Percentiles rank a stretch among this genome's conserved stretches.
phyloP scores from a whole-genome alignment of 1,140 invertebrate species.

The Hyles euphorbiae region DNA sequence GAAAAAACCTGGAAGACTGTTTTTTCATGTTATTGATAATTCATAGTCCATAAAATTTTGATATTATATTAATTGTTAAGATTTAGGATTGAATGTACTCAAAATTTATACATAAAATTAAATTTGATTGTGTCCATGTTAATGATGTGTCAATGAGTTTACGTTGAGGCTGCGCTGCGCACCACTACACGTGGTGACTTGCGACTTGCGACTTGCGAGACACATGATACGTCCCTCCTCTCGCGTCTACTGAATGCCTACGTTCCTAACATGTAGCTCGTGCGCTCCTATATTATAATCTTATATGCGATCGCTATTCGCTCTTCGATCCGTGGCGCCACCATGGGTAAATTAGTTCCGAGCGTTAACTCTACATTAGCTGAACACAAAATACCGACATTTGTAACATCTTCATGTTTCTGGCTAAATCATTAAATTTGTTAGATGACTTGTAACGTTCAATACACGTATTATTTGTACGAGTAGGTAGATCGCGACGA shows the following conservation, averaged over 20 bases:
- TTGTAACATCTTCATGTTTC: background rate
- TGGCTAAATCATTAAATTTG: no score
- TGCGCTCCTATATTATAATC: background rate
- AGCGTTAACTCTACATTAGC: background rate
- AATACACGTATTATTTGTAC: no score
- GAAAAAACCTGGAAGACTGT: conserved; percentile 67
- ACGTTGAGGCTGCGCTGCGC: conserved; percentile 18
- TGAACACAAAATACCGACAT: background rate
- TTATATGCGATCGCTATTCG: no score
- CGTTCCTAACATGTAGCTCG: background rate
- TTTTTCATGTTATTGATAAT: conserved; percentile 66
- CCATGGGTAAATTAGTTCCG: no score
- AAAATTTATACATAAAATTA: conserved; percentile 24
- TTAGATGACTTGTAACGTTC: no score
- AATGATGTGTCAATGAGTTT: no score
- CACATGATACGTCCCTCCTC: no score
- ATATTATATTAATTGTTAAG: conserved; percentile 67
- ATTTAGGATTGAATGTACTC: conserved; percentile 39
- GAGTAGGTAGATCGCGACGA: background rate
- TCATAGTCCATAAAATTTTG: conserved; percentile 69
- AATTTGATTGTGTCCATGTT: no score
- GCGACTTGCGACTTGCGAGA: background rate
- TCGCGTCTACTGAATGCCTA: background rate
- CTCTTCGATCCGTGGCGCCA: no score
- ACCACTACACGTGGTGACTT: background rate